Evolutionary conservation across 2,888 invertebrate genomes (phyloP).

Genomic region (Amblyteles armatorius): DNA sequence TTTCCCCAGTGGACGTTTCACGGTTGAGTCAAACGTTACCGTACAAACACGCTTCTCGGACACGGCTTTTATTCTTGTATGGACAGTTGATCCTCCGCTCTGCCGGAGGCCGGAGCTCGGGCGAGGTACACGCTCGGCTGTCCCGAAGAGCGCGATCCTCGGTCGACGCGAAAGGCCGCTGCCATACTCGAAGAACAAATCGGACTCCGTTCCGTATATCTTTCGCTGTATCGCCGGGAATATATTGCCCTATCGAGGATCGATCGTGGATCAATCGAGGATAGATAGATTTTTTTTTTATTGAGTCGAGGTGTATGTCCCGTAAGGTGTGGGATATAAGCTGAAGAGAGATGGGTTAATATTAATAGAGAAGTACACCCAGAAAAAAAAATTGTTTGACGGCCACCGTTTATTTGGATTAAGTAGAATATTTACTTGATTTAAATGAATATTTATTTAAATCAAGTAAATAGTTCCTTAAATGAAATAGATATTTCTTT

Average conservation of each 20-base stretch:
- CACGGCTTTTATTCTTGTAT: background rate
- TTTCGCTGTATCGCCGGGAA: slow-evolving; percentile 32
- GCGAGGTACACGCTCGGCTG: slow-evolving; percentile 20
- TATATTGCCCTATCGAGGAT: slow-evolving; percentile 40
- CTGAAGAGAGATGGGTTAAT: too few relatives aligned
- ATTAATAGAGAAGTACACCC: too few relatives aligned
- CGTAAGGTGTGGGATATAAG: too few relatives aligned
- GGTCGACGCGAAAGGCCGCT: slow-evolving; percentile 28
- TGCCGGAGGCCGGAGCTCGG: background rate
- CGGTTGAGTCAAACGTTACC: slow-evolving; percentile 42
- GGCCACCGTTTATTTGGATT: too few relatives aligned
- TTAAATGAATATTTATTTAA: too few relatives aligned
- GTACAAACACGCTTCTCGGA: slow-evolving; percentile 53
- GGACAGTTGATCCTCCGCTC: slow-evolving; percentile 23
- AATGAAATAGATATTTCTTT: too few relatives aligned
- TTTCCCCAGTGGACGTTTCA: slow-evolving; percentile 42
- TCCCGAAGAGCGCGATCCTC: background rate
- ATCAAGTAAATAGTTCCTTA: too few relatives aligned
- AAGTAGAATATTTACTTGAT: too few relatives aligned
- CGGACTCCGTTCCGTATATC: slow-evolving; percentile 22
- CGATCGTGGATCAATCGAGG: background rate
- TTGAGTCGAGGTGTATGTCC: too few relatives aligned
- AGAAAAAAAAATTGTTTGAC: too few relatives aligned
- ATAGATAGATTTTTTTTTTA: too few relatives aligned
- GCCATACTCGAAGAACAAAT: slow-evolving; percentile 63